Base-by-base conservation (phyloP, 2,797 vertebrate species). In the Catharus ustulatus region DNA sequence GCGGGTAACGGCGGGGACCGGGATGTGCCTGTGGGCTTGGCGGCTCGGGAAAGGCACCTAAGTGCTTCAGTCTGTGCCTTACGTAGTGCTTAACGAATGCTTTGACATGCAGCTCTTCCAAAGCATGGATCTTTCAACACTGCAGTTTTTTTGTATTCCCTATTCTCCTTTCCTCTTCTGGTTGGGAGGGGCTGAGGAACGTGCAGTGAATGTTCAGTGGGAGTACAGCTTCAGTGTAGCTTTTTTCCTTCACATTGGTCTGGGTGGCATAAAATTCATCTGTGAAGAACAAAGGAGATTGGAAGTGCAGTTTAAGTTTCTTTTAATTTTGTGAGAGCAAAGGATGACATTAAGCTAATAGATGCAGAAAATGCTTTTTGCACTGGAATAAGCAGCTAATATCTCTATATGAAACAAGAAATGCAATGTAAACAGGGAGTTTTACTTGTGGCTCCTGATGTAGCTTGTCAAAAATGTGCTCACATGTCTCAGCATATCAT, bases 381-480 rank as follows among this genome's bases (percentile, higher is more conserved):
- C 46, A 55, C 46, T 83, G 42, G 24, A 90, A 61, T 62, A 68
- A 77, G 42, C 29, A 73, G 36, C 67, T 79, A 52, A 77, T 87
- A 61, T 12, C 8, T 48, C 8, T 54, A 7, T 48, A 10, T 62
- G 68, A 91, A 85, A 62, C 32, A 45, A 34, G 73, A 92, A 94
- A 78, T 77, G 23, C 83, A 87, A 72, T 2, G 3, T 68, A 89
- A 95, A 77, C 46, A 51, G 36, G 52, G 58, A 75, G 6, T 90
- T 93, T 66, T 79, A 43, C 63, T 82, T 75, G 79, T 61, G 77
- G 68, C 27, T 83, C 66, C 46, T 84, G 63, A 38, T 85, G 49
- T 24, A 85, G 48, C 67, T 79, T 55, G 58, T 87, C 79, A 88
- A 82, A 93, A 94, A 84, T 64, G 32, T 79, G 45, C 68, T 64